Evolutionary conservation across 2,888 invertebrate species (phyloP).

Genomic region (Imbricaverruca yamaguchii): DNA sequence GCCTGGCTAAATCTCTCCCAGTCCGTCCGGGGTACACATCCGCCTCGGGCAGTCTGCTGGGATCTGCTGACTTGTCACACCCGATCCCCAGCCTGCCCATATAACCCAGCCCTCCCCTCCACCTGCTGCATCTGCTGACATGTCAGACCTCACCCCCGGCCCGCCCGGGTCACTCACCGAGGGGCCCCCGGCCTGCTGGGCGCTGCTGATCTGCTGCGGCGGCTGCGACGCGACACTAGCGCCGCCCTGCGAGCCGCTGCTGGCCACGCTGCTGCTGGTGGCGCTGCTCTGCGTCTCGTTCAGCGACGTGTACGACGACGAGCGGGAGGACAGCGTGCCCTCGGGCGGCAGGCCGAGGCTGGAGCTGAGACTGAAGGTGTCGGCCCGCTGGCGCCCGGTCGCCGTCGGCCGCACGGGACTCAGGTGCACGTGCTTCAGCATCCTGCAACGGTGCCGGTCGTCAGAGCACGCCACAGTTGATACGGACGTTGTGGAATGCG

Average conservation of each 20-base stretch:
- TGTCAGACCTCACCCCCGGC: too few relatives aligned
- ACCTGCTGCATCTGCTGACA: too few relatives aligned
- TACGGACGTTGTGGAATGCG: background rate
- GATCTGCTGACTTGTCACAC: too few relatives aligned
- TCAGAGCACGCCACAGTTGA: too few relatives aligned
- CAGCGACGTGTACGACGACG: constrained; percentile 5
- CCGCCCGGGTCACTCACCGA: background rate
- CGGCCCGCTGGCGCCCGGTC: background rate
- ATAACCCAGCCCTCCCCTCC: too few relatives aligned
- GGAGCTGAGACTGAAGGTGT: constrained; percentile 13
- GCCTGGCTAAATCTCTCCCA: too few relatives aligned
- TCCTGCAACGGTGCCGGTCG: background rate
- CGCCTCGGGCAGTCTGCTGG: too few relatives aligned
- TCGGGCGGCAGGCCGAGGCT: constrained; percentile 12
- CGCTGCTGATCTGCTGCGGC: background rate
- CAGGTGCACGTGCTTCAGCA: constrained; percentile 22
- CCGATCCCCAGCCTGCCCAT: too few relatives aligned
- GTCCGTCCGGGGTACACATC: too few relatives aligned
- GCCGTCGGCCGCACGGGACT: constrained; percentile 10
- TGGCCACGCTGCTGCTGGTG: constrained; percentile 4
- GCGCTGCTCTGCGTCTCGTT: constrained; percentile 21
- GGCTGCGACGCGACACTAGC: background rate
- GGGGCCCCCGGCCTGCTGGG: background rate
- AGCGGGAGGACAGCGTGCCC: background rate
- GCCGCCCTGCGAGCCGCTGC: constrained; percentile 4